These are phyloP conservation scores for Zonitis immaculata DNA, from an alignment of 2,888 invertebrate species.

Conservation along the genomic window DNA sequence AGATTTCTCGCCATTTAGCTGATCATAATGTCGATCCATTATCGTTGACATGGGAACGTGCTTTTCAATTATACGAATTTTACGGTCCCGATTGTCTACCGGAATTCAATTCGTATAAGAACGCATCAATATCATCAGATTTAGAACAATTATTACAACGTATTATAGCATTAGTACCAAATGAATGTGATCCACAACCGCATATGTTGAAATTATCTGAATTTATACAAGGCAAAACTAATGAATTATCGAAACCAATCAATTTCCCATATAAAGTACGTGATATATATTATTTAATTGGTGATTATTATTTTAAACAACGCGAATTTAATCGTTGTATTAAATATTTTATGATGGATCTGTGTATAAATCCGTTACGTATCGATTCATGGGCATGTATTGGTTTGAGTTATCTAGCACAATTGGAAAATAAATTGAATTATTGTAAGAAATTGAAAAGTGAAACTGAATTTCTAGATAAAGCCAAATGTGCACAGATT, in stretches of 20 bases:
- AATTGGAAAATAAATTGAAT: conserved; percentile 75
- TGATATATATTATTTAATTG: conserved; percentile 84
- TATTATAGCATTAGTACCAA: conserved; percentile 65
- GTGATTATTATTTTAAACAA: conserved; percentile 89
- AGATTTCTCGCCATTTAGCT: conserved; percentile 57
- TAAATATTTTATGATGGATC: conserved; percentile 77
- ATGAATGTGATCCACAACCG: conserved; percentile 62
- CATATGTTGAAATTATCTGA: conserved; percentile 50
- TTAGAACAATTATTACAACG: conserved; percentile 69
- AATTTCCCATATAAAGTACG: conserved; percentile 48
- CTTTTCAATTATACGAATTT: conserved; percentile 72
- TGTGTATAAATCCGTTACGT: conserved; percentile 72
- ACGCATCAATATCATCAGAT: conserved; percentile 76
- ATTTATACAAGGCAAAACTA: conserved; percentile 53
- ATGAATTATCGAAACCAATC: conserved; percentile 35
- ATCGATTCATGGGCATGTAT: conserved; percentile 93
- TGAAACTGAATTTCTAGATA: conserved; percentile 62
- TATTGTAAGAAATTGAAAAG: conserved; percentile 60
- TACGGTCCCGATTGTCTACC: conserved; percentile 76
- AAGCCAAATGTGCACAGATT: conserved; percentile 67
- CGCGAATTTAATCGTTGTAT: conserved; percentile 67
- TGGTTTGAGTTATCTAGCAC: conserved; percentile 72
- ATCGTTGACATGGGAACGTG: conserved; percentile 67
- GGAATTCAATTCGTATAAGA: conserved; percentile 71
- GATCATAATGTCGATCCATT: conserved; percentile 73